These are phyloP conservation scores for Asbolus verrucosus DNA, from an alignment of 1,140 invertebrate species.

Conservation along the genomic window DNA sequence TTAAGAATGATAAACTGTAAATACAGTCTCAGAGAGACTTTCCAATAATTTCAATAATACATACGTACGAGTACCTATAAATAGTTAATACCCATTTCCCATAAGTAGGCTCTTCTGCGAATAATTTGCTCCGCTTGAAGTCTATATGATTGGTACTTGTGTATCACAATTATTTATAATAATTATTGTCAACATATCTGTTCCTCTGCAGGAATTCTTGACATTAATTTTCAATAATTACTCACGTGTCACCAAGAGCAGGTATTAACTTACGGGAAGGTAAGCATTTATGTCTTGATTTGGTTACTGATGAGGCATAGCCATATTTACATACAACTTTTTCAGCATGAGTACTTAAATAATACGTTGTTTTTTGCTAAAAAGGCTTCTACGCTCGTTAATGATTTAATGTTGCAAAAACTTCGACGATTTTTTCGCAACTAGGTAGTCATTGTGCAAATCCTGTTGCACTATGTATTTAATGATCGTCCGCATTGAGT, in stretches of 20 bases:
- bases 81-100: not conserved
- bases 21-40: slow-evolving; percentile 1
- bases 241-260: slow-evolving; percentile 1
- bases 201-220: slow-evolving; percentile 12
- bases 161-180: not conserved
- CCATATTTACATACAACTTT: no score
- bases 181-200: slow-evolving; percentile 18
- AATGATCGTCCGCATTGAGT: slow-evolving; percentile 5
- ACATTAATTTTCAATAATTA: slow-evolving; percentile 13
- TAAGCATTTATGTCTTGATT: not conserved
- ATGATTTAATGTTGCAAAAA: no score
- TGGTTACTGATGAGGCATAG: no score
- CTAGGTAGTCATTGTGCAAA: no score
- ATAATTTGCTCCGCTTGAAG: slow-evolving; percentile 1
- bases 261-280: not conserved
- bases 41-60: slow-evolving; percentile 24
- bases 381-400: no score
- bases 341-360: no score
- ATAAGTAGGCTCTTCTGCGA: slow-evolving; percentile 2
- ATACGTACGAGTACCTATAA: no score
- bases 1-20: slow-evolving; percentile 18
- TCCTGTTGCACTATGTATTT: not conserved
- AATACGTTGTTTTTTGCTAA: no score
- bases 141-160: not conserved
- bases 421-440: no score